Base-by-base conservation (phyloP, 2,888 invertebrate genomes). In the Deilephila elpenor region DNA sequence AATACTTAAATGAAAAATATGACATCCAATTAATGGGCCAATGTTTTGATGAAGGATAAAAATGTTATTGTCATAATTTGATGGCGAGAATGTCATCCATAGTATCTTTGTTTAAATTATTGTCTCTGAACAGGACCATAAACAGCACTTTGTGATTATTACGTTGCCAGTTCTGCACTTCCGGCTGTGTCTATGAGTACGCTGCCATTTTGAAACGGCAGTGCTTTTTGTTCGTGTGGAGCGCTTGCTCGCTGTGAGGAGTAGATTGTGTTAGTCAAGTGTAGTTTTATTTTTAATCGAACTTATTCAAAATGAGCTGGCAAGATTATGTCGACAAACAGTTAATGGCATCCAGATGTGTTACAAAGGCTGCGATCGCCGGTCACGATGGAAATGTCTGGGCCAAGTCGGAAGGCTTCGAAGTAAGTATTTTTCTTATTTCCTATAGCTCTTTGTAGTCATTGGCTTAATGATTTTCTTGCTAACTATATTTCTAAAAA, bases 251-350 rank as follows among this genome's bases (percentile, higher is more conserved):
- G 94, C 92, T 92, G 92, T 91, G 92, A 88, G 88, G 90, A 90
- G 89, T 88, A 89, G 84, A 91, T 91, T 90, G 93, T 93, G 92
- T 89, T 92, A 93, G 91, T 88, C 88, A 91, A 93, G 93, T 93
- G 92, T 93, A 93, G 94, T 94, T 93, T 92, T 92, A 93, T 91
- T 91, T 88, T 92, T 90, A 92, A 91, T 91, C 89, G 93, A 94
- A 94, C 93, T 93, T 86, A 88, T 86, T 93, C 95, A 96, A 95
- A 95, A 98, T 98, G 98, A 98, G 98, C 97, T 98, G 98, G 98
- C 98, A 98, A 97, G 98, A 98, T 97, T 98, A 98, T 96, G 98
- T 98, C 95, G 98, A 98, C 96, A 98, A 98, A 96, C 98, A 98
- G 96, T 97, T 98, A 96, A 96, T 98, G 96, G 98, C 98, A 93